Evolutionary conservation across 2,888 invertebrate genomes (phyloP).

Genomic region (Morpho achilles): DNA sequence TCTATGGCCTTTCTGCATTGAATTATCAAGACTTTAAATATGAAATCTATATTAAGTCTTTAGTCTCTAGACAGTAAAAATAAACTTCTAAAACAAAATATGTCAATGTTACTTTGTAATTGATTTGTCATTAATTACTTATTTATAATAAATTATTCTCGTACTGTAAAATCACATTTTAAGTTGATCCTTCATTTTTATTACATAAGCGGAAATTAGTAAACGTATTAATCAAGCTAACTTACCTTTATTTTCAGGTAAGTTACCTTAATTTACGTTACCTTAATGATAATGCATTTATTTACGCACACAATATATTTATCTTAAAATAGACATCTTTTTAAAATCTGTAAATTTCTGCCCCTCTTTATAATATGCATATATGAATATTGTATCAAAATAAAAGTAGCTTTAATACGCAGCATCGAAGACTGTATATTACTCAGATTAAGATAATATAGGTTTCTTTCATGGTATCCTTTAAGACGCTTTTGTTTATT

Average conservation of each 20-base stretch:
- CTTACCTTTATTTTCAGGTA: neutral
- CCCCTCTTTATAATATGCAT: neutral
- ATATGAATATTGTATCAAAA: constrained; percentile 8
- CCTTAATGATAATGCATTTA: neutral
- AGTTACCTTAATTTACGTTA: constrained; percentile 1
- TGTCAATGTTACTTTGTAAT: too few species aligned
- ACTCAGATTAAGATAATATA: constrained; percentile 29
- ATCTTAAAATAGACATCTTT: neutral
- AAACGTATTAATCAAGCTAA: neutral
- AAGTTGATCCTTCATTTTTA: too few species aligned
- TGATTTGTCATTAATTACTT: too few species aligned
- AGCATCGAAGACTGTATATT: constrained; percentile 42
- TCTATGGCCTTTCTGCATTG: too few species aligned
- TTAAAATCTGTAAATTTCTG: too few species aligned
- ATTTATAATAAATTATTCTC: too few species aligned
- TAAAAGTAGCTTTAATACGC: constrained; percentile 30
- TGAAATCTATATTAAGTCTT: too few species aligned
- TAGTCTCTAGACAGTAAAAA: too few species aligned
- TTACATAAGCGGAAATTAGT: too few species aligned
- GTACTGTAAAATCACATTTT: too few species aligned
- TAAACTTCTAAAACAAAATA: too few species aligned
- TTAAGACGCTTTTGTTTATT: constrained; percentile 14
- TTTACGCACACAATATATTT: constrained; percentile 3
- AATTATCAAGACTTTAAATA: too few species aligned
- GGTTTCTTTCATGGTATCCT: constrained; percentile 17